Conservation (phyloP, 2,888 invertebrate genomes). For the Dione vanillae region DNA sequence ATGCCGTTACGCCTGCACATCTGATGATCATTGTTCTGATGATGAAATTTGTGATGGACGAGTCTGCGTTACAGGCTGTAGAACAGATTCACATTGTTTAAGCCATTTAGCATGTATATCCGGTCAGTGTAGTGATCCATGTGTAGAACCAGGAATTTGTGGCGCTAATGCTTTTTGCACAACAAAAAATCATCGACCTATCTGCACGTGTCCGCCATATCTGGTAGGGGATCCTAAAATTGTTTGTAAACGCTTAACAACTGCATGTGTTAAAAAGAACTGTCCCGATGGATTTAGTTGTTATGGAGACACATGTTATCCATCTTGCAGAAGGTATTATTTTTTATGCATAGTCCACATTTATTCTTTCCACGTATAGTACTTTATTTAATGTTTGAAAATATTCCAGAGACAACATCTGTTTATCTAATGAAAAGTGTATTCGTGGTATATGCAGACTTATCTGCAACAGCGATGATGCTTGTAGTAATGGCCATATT, state of each 20-base stretch:
- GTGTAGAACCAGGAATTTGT: slow-evolving; percentile 90
- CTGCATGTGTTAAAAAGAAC: slow-evolving; percentile 86
- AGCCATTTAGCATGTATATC: slow-evolving; percentile 88
- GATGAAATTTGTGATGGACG: slow-evolving; percentile 94
- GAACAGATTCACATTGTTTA: slow-evolving; percentile 91
- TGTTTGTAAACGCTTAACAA: slow-evolving; percentile 88
- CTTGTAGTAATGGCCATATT: slow-evolving; percentile 92
- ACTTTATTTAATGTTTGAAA: background rate
- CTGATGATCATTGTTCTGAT: slow-evolving; percentile 93
- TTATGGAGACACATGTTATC: slow-evolving; percentile 90
- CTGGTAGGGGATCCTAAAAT: slow-evolving; percentile 90
- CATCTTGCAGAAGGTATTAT: slow-evolving; percentile 88
- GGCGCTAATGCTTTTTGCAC: slow-evolving; percentile 92
- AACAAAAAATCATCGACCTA: slow-evolving; percentile 88
- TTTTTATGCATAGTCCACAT: slow-evolving; percentile 20
- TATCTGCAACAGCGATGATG: slow-evolving; percentile 93
- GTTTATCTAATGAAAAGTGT: slow-evolving; percentile 93
- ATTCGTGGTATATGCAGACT: slow-evolving; percentile 92
- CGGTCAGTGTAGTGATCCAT: slow-evolving; percentile 92
- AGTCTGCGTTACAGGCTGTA: slow-evolving; percentile 91
- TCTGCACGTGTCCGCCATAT: slow-evolving; percentile 89
- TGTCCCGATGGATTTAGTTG: slow-evolving; percentile 90
- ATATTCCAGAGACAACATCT: slow-evolving; percentile 88
- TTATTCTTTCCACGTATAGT: background rate
- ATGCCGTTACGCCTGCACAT: slow-evolving; percentile 92